Evolutionary conservation across 1,140 invertebrate species (phyloP).

Genomic region (Stenopsyche tienmushanensis): DNA sequence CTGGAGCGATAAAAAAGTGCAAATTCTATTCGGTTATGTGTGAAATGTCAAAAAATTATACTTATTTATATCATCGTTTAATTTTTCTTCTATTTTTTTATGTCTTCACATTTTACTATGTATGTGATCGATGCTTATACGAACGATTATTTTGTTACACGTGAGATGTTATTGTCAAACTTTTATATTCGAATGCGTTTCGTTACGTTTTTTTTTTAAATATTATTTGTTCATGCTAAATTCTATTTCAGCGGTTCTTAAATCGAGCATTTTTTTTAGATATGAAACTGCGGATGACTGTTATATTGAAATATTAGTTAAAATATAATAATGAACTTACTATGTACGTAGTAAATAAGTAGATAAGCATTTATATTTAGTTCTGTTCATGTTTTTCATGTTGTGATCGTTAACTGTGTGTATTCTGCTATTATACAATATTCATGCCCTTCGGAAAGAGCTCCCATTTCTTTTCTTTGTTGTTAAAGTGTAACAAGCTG

Average conservation of each 20-base stretch:
- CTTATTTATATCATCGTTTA: slow-evolving; percentile 22
- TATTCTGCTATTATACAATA: slow-evolving; percentile 18
- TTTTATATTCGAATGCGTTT: slow-evolving; percentile 14
- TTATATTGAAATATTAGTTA: slow-evolving; percentile 39
- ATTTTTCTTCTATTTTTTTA: no score
- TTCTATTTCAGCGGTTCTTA: slow-evolving; percentile 28
- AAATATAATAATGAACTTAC: slow-evolving; percentile 37
- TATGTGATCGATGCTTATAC: background rate
- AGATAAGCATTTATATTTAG: slow-evolving; percentile 37
- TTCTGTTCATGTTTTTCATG: slow-evolving; percentile 42
- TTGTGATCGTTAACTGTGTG: slow-evolving; percentile 41
- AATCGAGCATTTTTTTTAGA: no score
- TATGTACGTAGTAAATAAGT: slow-evolving; percentile 38
- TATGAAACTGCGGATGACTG: slow-evolving; percentile 36
- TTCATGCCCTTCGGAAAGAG: no score
- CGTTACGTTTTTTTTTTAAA: slow-evolving; percentile 29
- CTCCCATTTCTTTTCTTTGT: no score
- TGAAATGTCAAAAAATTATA: slow-evolving; percentile 27
- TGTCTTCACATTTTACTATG: no score
- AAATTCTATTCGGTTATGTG: slow-evolving; percentile 36
- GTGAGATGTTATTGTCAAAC: slow-evolving; percentile 3
- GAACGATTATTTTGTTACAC: background rate
- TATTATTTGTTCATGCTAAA: slow-evolving; percentile 37
- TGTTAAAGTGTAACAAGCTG: no score
- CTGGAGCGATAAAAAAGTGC: slow-evolving; percentile 40